Percentiles rank a stretch among this genome's conserved stretches.
Conservation (phyloP, 2,113 vertebrate species). For the Ictidomys tridecemlineatus region DNA sequence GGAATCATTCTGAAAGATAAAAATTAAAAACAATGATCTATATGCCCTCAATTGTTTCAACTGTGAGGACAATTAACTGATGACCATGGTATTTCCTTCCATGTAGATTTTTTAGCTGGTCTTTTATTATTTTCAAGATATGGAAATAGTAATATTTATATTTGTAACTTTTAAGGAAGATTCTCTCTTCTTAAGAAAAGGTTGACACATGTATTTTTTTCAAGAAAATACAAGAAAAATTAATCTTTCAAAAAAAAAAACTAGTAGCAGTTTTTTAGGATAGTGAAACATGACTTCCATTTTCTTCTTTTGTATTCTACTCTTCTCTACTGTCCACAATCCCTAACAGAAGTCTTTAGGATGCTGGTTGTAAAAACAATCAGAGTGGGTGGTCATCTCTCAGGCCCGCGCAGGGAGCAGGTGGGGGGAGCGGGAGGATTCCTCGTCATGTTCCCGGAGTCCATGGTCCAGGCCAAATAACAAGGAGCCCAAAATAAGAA, state of each 20-base stretch:
- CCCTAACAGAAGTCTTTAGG: background rate
- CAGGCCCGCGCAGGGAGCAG: rapidly evolving
- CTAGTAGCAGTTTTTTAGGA: background rate
- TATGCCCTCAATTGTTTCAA: background rate
- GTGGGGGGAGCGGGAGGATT: rapidly evolving
- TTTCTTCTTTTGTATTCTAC: background rate
- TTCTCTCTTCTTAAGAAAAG: background rate
- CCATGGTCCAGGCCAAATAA: rapidly evolving
- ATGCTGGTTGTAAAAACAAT: rapidly evolving
- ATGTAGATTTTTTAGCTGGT: background rate
- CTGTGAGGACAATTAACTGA: background rate
- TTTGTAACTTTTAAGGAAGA: background rate
- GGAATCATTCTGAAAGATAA: background rate
- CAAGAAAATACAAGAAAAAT: background rate
- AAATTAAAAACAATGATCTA: background rate
- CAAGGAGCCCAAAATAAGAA: rapidly evolving
- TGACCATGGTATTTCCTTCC: background rate
- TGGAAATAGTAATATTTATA: background rate
- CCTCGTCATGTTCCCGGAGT: background rate
- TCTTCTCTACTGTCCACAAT: background rate
- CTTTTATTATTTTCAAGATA: slow-evolving; percentile 3
- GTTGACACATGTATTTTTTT: too few species aligned
- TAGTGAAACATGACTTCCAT: background rate
- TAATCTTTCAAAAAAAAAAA: background rate
- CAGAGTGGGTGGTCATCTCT: rapidly evolving